phyloP scores from a whole-genome alignment of 1,140 invertebrate species.

The Psilanteris sp. region DNA sequence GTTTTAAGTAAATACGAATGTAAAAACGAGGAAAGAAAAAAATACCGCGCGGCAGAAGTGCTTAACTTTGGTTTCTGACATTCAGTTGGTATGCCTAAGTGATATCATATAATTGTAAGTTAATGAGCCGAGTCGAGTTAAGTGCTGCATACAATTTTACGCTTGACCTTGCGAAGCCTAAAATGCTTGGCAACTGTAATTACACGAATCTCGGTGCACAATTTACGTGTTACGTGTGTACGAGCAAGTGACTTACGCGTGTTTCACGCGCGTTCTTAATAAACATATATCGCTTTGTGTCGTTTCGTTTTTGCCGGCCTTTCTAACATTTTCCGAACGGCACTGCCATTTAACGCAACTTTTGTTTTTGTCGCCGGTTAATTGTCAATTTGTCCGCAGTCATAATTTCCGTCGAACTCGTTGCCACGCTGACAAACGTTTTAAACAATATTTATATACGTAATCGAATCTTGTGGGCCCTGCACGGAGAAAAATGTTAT shows the following conservation, averaged over 20 bases:
- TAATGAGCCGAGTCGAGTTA: conserved; percentile 41
- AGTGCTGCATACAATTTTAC: conserved; percentile 41
- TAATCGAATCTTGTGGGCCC: too few relatives aligned
- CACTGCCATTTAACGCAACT: too few relatives aligned
- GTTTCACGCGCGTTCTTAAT: not conserved
- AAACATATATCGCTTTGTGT: conserved; percentile 1
- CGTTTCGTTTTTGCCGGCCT: too few relatives aligned
- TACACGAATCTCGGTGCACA: conserved; percentile 36
- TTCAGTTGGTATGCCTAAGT: conserved; percentile 22
- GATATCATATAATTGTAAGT: conserved; percentile 53
- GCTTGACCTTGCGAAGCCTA: conserved; percentile 53
- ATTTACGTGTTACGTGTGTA: conserved; percentile 34
- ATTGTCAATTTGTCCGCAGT: too few relatives aligned
- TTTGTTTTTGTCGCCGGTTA: too few relatives aligned
- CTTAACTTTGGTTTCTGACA: conserved; percentile 15
- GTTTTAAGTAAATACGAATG: too few relatives aligned
- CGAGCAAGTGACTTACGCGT: conserved; percentile 11
- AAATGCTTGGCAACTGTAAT: conserved; percentile 52
- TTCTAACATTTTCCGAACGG: too few relatives aligned
- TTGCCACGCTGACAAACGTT: too few relatives aligned
- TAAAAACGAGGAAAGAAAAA: not conserved
- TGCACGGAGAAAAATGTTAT: too few relatives aligned
- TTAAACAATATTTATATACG: too few relatives aligned
- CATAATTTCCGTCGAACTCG: too few relatives aligned
- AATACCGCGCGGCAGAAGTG: not conserved